Evolutionary conservation across 2,113 vertebrate genomes (phyloP), one percentile per base, ranked within the genome.

Genomic region (Donacobius atricapilla): DNA sequence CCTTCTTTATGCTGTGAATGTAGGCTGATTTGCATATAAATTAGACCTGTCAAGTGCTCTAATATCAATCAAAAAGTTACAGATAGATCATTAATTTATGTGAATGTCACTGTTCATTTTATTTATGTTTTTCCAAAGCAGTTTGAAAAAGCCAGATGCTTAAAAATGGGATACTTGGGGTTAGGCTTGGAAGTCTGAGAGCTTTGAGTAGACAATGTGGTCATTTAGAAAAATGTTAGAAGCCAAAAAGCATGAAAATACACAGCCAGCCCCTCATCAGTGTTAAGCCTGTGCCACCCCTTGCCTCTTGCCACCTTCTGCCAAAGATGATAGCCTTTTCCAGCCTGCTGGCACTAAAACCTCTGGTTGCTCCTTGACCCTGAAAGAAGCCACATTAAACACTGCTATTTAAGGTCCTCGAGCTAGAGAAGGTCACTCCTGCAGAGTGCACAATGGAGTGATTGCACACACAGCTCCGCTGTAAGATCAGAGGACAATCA

Each of bases 21-120:
- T 70, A 77, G 86, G 44, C 57, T 84, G 53, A 93, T 96, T 96
- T 96, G 69, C 96, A 96, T 96, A 87, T 91, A 96, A 93, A 97
- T 97, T 94, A 94, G 69, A 91, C 88, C 65, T 84, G 72, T 72
- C 94, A 82, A 89, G 83, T 87, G 33, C 54, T 54, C 30, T 64
- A 84, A 56, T 90, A 95, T 92, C 80, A 89, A 87, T 93, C 76
- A 95, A 92, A 95, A 63, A 61, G 90, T 75, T 92, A 80, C 51
- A 95, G 92, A 93, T 83, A 90, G 64, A 94, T 92, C 56, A 93
- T 94, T 93, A 57, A 87, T 92, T 95, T 93, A 89, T 73, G 48
- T 90, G 48, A 92, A 71, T 72, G 80, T 57, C 71, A 48, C 57
- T 78, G 33, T 68, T 92, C 2, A 30, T 85, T 93, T 79, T 70